Conservation (phyloP, 2,113 vertebrate genomes). For the Dipodomys spectabilis region DNA sequence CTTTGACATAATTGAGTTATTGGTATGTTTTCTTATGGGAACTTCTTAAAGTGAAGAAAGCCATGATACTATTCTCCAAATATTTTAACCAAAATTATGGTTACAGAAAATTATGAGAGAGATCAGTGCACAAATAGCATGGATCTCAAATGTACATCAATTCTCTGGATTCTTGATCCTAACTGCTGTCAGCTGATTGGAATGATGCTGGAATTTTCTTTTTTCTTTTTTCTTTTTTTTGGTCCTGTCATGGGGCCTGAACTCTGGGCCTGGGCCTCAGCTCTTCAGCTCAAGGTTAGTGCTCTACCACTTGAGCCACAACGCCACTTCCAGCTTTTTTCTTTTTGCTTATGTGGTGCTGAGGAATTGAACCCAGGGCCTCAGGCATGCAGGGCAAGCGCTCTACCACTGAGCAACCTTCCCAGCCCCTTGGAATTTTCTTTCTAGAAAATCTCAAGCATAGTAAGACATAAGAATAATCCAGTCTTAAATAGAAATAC, state of each 20-base stretch:
- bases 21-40: slow-evolving; percentile 27
- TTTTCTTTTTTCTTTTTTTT: too few relatives aligned
- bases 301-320: too few relatives aligned
- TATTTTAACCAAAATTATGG: slow-evolving; percentile 23
- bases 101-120: not conserved
- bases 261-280: too few relatives aligned
- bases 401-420: too few relatives aligned
- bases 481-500: not conserved
- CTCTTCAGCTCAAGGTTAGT: too few relatives aligned
- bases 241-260: too few relatives aligned
- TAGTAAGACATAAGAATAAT: not conserved
- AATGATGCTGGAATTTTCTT: not conserved
- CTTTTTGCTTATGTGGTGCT: too few relatives aligned
- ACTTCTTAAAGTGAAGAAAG: not conserved
- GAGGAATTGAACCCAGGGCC: too few relatives aligned
- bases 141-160: not conserved
- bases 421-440: too few relatives aligned
- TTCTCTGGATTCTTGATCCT: not conserved
- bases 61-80: not conserved
- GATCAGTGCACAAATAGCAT: not conserved
- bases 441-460: too few relatives aligned
- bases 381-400: too few relatives aligned
- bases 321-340: too few relatives aligned
- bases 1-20: not conserved
- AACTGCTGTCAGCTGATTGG: not conserved